Evolutionary conservation across 2,888 invertebrate species (phyloP).

Genomic region (Rhagonycha lutea): DNA sequence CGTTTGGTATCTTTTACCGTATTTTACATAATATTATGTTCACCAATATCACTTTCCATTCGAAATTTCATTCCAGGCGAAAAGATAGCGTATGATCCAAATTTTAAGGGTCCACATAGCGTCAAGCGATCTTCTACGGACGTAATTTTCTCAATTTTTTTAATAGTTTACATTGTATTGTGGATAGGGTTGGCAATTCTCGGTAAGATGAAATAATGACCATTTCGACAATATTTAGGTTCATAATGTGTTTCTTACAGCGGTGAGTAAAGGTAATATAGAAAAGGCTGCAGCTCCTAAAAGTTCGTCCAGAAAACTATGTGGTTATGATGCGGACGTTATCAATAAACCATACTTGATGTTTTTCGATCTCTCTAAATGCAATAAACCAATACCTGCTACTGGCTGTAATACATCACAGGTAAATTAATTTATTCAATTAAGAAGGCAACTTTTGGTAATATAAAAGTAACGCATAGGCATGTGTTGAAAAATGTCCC

Average conservation of each 20-base stretch:
- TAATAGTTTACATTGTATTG: conserved; percentile 75
- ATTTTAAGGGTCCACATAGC: conserved; percentile 78
- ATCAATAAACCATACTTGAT: conserved; percentile 71
- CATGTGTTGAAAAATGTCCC: conserved; percentile 67
- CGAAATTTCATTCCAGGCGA: conserved; percentile 64
- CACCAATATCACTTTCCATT: too few species aligned
- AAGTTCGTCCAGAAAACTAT: conserved; percentile 77
- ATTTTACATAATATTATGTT: too few species aligned
- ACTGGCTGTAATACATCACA: conserved; percentile 82
- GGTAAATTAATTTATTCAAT: conserved; percentile 53
- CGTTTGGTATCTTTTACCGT: too few species aligned
- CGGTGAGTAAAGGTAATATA: conserved; percentile 73
- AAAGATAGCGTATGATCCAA: conserved; percentile 74
- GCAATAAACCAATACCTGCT: conserved; percentile 73
- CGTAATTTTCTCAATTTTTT: conserved; percentile 80
- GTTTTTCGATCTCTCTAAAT: conserved; percentile 83
- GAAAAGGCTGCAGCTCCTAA: conserved; percentile 75
- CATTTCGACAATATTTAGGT: background rate
- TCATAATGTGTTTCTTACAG: conserved; percentile 55
- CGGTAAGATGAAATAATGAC: conserved; percentile 60
- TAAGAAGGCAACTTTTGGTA: background rate
- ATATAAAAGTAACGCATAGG: conserved; percentile 17
- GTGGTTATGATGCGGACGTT: conserved; percentile 75
- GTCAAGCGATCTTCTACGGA: conserved; percentile 89
- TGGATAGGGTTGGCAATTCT: conserved; percentile 81